These are phyloP conservation scores for Digitonthophagus gazella DNA, from an alignment of 2,888 invertebrate genomes.

Conservation along the genomic window DNA sequence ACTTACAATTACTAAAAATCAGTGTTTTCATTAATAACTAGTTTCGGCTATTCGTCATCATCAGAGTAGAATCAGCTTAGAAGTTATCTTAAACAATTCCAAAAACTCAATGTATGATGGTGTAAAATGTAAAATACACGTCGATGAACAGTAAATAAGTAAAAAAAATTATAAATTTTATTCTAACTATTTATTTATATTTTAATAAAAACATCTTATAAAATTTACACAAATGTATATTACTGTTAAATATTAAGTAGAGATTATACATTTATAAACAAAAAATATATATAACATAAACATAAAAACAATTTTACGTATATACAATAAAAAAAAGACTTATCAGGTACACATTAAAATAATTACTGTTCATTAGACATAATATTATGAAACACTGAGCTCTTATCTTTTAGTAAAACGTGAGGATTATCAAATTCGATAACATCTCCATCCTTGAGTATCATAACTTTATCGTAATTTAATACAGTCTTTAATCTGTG, in stretches of 20 bases:
- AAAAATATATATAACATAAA: not conserved
- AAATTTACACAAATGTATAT: too few relatives aligned
- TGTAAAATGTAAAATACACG: too few relatives aligned
- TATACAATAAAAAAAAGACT: constrained; percentile 1
- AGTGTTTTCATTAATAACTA: too few relatives aligned
- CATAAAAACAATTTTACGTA: constrained; percentile 1
- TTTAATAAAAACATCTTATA: too few relatives aligned
- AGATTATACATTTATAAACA: not conserved
- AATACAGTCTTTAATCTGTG: constrained; percentile 53
- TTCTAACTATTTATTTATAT: too few relatives aligned
- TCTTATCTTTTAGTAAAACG: constrained; percentile 48
- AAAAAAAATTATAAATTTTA: too few relatives aligned
- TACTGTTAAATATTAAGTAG: not conserved
- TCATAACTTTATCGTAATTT: constrained; percentile 55
- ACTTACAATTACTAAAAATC: too few relatives aligned
- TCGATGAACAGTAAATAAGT: too few relatives aligned
- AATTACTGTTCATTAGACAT: constrained; percentile 57
- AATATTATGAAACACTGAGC: constrained; percentile 62
- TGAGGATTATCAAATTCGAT: constrained; percentile 32
- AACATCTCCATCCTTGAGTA: constrained; percentile 51
- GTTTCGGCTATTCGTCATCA: too few relatives aligned
- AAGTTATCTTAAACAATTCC: too few relatives aligned
- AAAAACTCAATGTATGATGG: too few relatives aligned
- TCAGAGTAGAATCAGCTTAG: too few relatives aligned
- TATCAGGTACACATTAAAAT: not conserved